Conservation (phyloP, 2,113 vertebrate genomes). For the Laticauda laticaudata region DNA sequence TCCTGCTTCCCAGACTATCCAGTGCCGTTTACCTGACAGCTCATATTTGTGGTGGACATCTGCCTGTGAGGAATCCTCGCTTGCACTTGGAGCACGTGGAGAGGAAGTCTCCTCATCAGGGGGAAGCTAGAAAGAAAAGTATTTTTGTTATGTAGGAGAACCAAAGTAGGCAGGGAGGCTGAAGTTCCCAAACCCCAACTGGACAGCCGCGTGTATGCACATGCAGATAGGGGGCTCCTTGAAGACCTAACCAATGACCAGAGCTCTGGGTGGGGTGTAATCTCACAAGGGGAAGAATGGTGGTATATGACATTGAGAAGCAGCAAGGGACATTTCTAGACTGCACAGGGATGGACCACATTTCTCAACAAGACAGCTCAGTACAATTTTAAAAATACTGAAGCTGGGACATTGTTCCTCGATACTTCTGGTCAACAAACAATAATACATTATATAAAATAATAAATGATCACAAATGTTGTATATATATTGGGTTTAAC, state of each 20-base stretch:
- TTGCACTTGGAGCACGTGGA: slow-evolving; percentile 75
- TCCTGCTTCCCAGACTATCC: slow-evolving; percentile 45
- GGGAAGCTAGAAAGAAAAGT: slow-evolving; percentile 72
- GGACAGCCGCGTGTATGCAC: slow-evolving; percentile 25
- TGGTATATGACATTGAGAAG: not conserved
- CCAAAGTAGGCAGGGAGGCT: not conserved
- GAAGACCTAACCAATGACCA: slow-evolving; percentile 27
- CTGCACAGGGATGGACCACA: not conserved
- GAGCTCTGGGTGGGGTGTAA: not conserved
- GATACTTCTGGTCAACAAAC: not conserved
- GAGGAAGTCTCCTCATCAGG: slow-evolving; percentile 76
- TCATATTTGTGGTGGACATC: slow-evolving; percentile 79
- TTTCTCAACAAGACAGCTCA: not conserved
- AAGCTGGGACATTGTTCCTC: not conserved
- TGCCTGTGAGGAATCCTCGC: slow-evolving; percentile 76
- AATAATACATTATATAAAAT: not conserved
- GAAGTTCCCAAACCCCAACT: slow-evolving; percentile 39
- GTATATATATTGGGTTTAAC: not conserved
- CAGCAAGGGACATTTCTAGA: not conserved
- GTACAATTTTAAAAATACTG: not conserved
- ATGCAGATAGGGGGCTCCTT: slow-evolving; percentile 25
- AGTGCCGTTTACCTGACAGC: slow-evolving; percentile 75
- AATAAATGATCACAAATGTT: not conserved
- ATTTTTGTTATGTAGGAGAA: slow-evolving; percentile 19
- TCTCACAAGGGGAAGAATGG: not conserved